phyloP scores from a whole-genome alignment of 2,888 invertebrate species.

The Colletes collaris region DNA sequence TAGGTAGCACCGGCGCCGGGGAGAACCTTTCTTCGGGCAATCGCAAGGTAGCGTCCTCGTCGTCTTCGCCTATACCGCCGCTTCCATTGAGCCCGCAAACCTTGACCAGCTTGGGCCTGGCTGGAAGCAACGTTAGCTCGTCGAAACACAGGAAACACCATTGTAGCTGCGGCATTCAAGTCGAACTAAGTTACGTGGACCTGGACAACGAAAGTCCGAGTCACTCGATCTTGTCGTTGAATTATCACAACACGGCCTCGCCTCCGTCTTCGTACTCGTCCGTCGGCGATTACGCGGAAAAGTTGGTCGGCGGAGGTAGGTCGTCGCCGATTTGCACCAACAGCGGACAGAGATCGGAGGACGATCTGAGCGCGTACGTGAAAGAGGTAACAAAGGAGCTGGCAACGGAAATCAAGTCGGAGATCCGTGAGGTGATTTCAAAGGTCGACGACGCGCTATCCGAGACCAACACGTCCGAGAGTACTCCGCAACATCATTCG shows the following conservation, averaged over 20 bases:
- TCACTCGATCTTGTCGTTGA: conserved; percentile 77
- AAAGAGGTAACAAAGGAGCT: conserved; percentile 91
- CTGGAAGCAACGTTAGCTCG: conserved; percentile 82
- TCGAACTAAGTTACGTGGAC: conserved; percentile 88
- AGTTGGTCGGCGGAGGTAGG: conserved; percentile 72
- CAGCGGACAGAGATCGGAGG: conserved; percentile 82
- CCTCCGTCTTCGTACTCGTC: conserved; percentile 74
- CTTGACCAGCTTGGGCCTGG: conserved; percentile 87
- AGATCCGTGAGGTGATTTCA: conserved; percentile 91
- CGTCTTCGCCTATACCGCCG: conserved; percentile 76
- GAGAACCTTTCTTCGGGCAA: conserved; percentile 48
- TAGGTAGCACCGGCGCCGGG: conserved; percentile 82
- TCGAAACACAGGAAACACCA: conserved; percentile 81
- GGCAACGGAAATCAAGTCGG: conserved; percentile 92
- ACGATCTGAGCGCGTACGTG: conserved; percentile 89
- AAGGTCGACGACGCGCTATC: conserved; percentile 91
- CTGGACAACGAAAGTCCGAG: conserved; percentile 81
- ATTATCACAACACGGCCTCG: conserved; percentile 73
- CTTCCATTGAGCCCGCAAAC: conserved; percentile 86
- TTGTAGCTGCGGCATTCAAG: conserved; percentile 90
- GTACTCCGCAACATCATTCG: conserved; percentile 79
- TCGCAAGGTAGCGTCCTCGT: conserved; percentile 58
- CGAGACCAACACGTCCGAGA: conserved; percentile 87
- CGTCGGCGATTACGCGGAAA: conserved; percentile 66
- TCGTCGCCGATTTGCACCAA: conserved; percentile 77